Evolutionary conservation across 1,140 invertebrate species (phyloP).

Genomic region (Panonychus citri): DNA sequence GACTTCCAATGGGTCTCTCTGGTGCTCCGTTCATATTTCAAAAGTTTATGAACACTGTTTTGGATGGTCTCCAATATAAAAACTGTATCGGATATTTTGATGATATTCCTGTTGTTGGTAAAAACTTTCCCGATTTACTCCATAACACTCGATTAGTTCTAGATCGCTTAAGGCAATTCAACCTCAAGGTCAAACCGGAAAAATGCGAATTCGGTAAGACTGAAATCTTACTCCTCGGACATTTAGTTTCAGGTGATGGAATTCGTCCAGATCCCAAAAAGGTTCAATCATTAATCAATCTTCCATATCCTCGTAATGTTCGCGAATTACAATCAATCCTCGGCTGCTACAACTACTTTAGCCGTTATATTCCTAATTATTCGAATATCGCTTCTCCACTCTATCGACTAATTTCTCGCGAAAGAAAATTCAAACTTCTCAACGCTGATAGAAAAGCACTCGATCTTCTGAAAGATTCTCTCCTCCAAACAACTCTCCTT

Average conservation of each 20-base stretch:
- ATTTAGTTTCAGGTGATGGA: background rate
- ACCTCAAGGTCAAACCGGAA: background rate
- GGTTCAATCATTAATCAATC: background rate
- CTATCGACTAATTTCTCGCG: background rate
- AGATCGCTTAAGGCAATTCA: background rate
- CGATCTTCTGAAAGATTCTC: background rate
- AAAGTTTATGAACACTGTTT: background rate
- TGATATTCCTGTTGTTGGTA: background rate
- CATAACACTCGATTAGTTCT: background rate
- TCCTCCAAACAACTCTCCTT: background rate
- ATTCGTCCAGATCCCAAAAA: background rate
- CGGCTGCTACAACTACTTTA: background rate
- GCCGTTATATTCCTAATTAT: background rate
- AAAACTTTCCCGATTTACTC: background rate
- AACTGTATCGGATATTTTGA: background rate
- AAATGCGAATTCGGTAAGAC: background rate
- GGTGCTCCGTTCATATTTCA: background rate
- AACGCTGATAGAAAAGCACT: background rate
- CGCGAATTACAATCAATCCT: background rate
- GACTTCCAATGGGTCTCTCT: background rate
- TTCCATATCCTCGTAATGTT: background rate
- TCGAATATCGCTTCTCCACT: background rate
- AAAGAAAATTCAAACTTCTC: background rate
- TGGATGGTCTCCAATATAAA: background rate
- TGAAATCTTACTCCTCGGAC: background rate